Conservation (phyloP, 1,140 invertebrate species). For the Zaprionus nigranus region DNA sequence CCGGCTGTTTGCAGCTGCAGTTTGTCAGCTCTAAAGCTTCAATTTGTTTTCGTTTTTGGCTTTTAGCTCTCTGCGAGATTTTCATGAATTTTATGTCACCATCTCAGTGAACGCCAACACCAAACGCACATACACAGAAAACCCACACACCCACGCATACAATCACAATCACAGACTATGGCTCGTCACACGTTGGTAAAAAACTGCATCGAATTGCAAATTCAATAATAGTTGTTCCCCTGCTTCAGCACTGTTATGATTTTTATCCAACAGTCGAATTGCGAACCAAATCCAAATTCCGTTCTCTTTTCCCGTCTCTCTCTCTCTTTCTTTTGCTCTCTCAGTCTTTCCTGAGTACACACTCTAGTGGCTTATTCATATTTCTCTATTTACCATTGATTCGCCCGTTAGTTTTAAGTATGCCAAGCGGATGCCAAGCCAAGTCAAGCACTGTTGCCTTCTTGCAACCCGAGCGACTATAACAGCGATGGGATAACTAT, state of each 20-base stretch:
- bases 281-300: constrained; percentile 8
- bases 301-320: not conserved
- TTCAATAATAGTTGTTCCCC: constrained; percentile 70
- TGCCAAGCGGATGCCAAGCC: constrained; percentile 68
- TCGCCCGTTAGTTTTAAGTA: constrained; percentile 79
- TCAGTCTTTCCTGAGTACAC: not conserved
- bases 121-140: constrained; percentile 14
- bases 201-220: constrained; percentile 61
- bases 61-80: constrained; percentile 58
- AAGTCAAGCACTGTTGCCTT: constrained; percentile 62
- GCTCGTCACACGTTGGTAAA: constrained; percentile 24
- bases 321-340: not conserved
- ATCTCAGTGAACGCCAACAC: constrained; percentile 17
- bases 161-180: not conserved
- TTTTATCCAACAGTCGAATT: constrained; percentile 29
- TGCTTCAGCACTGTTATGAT: constrained; percentile 33
- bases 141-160: constrained; percentile 11
- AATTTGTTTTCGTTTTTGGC: constrained; percentile 61
- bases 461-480: not conserved
- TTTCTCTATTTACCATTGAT: constrained; percentile 63
- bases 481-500: too few relatives aligned
- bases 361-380: constrained; percentile 62
- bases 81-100: constrained; percentile 79
- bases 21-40: constrained; percentile 74
- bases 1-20: constrained; percentile 75